Percentiles rank a stretch among this genome's conserved stretches.
Conservation (phyloP, 2,797 vertebrate genomes). For the Natrix natrix region DNA sequence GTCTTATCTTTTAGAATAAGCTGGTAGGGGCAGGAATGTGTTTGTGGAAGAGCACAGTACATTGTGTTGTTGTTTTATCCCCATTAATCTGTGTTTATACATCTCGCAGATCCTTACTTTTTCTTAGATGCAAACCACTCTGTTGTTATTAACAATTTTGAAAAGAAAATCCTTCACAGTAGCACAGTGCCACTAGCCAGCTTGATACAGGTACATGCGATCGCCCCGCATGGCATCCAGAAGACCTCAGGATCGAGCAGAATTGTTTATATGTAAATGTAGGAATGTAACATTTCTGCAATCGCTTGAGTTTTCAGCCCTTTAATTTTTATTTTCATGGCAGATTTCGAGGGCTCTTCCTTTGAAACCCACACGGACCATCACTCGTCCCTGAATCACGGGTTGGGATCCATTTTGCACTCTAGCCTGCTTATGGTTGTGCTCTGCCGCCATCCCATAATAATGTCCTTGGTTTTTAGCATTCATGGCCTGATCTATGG, state of each 20-base stretch:
- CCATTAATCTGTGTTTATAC: not conserved
- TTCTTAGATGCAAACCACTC: not conserved
- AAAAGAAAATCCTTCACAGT: not conserved
- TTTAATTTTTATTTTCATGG: not conserved
- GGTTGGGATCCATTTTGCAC: not conserved
- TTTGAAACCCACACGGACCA: not conserved
- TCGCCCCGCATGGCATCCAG: not conserved
- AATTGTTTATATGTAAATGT: not conserved
- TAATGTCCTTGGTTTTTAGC: not conserved
- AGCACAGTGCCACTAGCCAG: not conserved
- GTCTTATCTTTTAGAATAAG: not conserved
- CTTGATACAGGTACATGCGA: not conserved
- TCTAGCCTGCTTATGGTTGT: not conserved
- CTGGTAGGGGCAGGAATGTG: not conserved
- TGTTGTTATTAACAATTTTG: not conserved
- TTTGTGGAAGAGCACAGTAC: not conserved
- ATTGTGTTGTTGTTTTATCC: not conserved
- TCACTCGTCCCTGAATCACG: not conserved
- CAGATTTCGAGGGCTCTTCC: not conserved
- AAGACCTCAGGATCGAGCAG: not conserved
- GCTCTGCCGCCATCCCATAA: not conserved
- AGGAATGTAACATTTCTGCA: not conserved
- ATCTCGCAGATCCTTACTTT: not conserved
- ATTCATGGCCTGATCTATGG: not conserved
- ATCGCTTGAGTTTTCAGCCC: not conserved